These are phyloP conservation scores for Heliornis fulica DNA, from an alignment of 2,113 vertebrate genomes.

Conservation along the genomic window DNA sequence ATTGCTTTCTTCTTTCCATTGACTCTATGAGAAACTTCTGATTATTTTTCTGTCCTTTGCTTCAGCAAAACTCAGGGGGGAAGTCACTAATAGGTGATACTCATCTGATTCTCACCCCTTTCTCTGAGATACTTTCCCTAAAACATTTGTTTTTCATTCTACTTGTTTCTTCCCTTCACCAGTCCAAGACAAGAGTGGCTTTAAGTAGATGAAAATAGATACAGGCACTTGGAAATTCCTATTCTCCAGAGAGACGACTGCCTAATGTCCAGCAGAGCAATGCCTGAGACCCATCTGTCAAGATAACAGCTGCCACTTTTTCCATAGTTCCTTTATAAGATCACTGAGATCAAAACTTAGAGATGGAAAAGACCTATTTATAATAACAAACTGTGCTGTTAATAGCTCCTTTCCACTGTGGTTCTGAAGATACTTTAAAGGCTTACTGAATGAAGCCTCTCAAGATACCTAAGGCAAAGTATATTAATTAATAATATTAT, in stretches of 20 bases:
- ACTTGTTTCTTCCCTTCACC: neutral
- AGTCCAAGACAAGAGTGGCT: neutral
- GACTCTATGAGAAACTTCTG: neutral
- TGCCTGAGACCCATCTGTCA: slow-evolving; percentile 48
- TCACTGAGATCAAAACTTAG: slow-evolving; percentile 34
- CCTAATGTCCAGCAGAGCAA: slow-evolving; percentile 23
- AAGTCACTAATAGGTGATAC: neutral
- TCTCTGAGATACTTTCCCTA: neutral
- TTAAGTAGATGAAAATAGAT: slow-evolving; percentile 31
- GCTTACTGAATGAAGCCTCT: neutral
- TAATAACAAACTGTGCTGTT: neutral
- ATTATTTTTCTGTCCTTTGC: neutral
- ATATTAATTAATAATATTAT: slow-evolving; percentile 19
- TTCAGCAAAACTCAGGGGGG: neutral
- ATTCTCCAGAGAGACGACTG: neutral
- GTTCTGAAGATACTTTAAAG: neutral
- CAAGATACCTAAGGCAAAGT: neutral
- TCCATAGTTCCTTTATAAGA: slow-evolving; percentile 35
- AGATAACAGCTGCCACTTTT: slow-evolving; percentile 59
- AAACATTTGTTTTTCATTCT: neutral
- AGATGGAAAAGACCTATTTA: slow-evolving; percentile 57
- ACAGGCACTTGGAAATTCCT: slow-evolving; percentile 35
- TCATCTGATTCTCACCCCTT: neutral
- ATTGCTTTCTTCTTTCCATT: neutral
- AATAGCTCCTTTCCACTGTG: slow-evolving; percentile 28